Conservation (phyloP, 2,113 vertebrate genomes). For the Corydoras maculifer region DNA sequence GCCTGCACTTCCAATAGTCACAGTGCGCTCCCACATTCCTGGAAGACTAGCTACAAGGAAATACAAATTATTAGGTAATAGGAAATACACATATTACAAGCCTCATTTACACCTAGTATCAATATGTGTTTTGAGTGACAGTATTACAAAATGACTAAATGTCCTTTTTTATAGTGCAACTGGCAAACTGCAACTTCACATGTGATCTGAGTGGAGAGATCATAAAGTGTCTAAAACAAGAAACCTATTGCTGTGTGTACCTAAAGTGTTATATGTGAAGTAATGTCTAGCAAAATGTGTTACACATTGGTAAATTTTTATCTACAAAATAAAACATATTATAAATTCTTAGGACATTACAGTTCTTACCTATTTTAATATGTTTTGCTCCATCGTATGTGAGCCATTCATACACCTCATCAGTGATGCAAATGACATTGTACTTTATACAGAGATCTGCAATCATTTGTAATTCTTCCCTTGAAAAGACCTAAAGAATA, state of each 20-base stretch:
- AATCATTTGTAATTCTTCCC: constrained; percentile 75
- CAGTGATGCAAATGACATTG: constrained; percentile 77
- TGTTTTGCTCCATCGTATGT: constrained; percentile 77
- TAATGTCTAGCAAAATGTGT: too few relatives aligned
- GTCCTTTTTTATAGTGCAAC: too few relatives aligned
- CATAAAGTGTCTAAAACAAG: too few relatives aligned
- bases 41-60: constrained; percentile 75
- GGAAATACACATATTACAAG: neutral
- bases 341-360: neutral
- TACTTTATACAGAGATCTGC: constrained; percentile 83
- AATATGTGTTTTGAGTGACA: too few relatives aligned
- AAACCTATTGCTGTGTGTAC: too few relatives aligned
- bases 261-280: too few relatives aligned
- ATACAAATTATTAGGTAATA: constrained; percentile 64
- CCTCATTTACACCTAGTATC: too few relatives aligned
- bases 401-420: constrained; percentile 96
- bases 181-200: too few relatives aligned
- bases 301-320: too few relatives aligned
- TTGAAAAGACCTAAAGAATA: constrained; percentile 74
- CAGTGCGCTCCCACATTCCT: constrained; percentile 91
- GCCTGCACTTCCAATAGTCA: constrained; percentile 82
- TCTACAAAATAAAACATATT: too few relatives aligned
- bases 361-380: constrained; percentile 76
- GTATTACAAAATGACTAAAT: too few relatives aligned
- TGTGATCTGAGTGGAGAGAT: too few relatives aligned